These are phyloP conservation scores for Nasonia giraulti DNA, from an alignment of 1,140 invertebrate species.

Conservation along the genomic window DNA sequence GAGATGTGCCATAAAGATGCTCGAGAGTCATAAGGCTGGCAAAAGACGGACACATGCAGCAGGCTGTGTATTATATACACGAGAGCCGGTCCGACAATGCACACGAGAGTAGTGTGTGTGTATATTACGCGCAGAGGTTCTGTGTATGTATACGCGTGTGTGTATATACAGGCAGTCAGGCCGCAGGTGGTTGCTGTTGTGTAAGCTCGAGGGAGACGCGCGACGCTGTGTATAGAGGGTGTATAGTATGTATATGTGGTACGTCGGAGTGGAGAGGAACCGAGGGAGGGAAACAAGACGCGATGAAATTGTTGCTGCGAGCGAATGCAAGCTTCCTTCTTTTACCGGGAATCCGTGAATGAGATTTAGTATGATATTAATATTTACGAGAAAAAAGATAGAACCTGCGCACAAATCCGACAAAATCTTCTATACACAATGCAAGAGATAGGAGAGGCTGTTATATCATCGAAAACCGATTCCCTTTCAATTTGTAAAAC, in stretches of 20 bases:
- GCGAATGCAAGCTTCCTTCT: too few relatives aligned
- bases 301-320: background rate
- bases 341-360: too few relatives aligned
- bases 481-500: conserved; percentile 48
- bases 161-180: background rate
- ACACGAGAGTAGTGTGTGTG: background rate
- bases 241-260: background rate
- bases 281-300: background rate
- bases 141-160: background rate
- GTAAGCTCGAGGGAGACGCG: conserved; percentile 6
- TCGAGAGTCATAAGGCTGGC: background rate
- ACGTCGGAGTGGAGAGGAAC: too few relatives aligned
- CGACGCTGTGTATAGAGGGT: background rate
- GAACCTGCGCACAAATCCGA: background rate
- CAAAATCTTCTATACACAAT: conserved; percentile 12
- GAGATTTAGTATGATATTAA: too few relatives aligned
- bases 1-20: conserved; percentile 13
- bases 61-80: too few relatives aligned
- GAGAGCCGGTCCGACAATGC: background rate
- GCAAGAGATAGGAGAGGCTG: background rate
- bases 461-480: conserved; percentile 32
- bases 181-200: conserved; percentile 39
- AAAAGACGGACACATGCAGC: background rate
- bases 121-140: background rate
- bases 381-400: background rate